phyloP scores from a whole-genome alignment of 2,113 vertebrate genomes.

The Apaloderma vittatum region DNA sequence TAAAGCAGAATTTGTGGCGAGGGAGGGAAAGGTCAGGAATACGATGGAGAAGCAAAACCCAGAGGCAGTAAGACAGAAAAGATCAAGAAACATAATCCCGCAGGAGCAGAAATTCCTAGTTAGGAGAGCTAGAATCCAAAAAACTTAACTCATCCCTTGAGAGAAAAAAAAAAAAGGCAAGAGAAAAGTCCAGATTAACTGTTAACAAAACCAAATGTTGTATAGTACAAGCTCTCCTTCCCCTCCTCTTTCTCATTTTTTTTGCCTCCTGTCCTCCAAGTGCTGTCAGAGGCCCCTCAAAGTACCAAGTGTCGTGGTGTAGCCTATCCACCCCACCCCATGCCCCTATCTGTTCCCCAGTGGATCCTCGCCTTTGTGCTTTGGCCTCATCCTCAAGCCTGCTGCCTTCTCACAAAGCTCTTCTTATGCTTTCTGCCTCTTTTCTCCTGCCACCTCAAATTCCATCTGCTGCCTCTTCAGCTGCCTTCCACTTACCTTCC shows the following conservation, averaged over 20 bases:
- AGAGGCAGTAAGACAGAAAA: not conserved
- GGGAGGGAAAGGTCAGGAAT: not conserved
- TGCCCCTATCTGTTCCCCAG: not conserved
- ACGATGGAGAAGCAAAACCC: not conserved
- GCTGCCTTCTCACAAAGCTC: not conserved
- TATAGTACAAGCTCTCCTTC: not conserved
- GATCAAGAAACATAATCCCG: not conserved
- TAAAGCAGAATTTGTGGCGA: rapidly evolving
- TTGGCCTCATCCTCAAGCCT: not conserved
- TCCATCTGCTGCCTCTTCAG: not conserved
- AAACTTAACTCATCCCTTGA: not conserved
- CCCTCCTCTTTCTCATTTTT: not conserved
- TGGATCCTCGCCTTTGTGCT: rapidly evolving
- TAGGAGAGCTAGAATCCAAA: not conserved
- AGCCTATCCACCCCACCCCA: not conserved
- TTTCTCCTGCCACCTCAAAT: not conserved
- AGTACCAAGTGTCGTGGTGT: not conserved
- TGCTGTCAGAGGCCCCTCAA: not conserved
- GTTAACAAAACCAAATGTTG: not conserved
- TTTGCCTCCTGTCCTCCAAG: not conserved
- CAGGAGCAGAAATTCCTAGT: not conserved
- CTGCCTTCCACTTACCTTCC: not conserved
- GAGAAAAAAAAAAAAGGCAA: not conserved
- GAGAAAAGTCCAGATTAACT: not conserved
- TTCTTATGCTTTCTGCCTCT: not conserved